phyloP scores from a whole-genome alignment of 2,888 invertebrate species.

The Drosophila leonis region DNA sequence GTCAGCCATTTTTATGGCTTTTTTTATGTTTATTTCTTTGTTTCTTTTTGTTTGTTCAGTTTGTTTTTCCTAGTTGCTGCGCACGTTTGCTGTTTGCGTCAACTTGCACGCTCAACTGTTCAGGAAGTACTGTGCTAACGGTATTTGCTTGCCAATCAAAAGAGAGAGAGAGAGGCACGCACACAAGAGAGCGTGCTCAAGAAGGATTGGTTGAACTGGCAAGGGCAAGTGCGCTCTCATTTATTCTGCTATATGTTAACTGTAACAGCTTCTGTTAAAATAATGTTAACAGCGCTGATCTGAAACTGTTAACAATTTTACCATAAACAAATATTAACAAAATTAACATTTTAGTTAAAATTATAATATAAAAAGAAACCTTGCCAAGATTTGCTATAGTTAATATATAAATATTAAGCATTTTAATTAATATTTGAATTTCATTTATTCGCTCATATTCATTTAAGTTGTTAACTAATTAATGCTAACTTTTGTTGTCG shows the following conservation, averaged over 20 bases:
- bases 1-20: conserved; percentile 50
- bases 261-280: conserved; percentile 25
- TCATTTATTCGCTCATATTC: not conserved
- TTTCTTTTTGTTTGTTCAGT: conserved; percentile 25
- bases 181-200: conserved; percentile 11
- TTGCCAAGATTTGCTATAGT: too few species aligned
- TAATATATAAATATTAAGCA: not conserved
- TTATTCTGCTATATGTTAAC: conserved; percentile 3
- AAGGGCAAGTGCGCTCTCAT: conserved; percentile 33
- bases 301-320: not conserved
- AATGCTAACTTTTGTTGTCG: not conserved
- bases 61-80: conserved; percentile 35
- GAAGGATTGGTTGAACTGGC: conserved; percentile 17
- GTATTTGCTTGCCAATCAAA: conserved; percentile 58
- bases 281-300: conserved; percentile 1
- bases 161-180: conserved; percentile 43
- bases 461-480: too few species aligned
- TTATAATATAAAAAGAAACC: too few species aligned
- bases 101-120: conserved; percentile 80
- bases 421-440: not conserved
- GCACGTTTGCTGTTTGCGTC: conserved; percentile 30
- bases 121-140: conserved; percentile 78
- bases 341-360: not conserved
- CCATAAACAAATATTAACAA: not conserved
- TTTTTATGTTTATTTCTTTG: not conserved